Base-by-base conservation (phyloP, 2,797 vertebrate genomes). In the Bryconaethiops microstoma region DNA sequence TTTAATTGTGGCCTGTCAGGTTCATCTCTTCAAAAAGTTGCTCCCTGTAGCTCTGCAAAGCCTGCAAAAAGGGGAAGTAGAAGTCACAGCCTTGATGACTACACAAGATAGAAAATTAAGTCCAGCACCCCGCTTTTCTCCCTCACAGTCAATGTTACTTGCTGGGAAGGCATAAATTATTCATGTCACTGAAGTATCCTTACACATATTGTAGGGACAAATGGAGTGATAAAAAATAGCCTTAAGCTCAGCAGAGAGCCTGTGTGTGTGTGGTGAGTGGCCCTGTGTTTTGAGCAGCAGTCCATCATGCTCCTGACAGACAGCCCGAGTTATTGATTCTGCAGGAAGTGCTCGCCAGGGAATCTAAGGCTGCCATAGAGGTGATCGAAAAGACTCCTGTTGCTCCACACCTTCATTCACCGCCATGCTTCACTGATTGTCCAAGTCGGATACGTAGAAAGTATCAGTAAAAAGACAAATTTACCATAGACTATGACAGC, bases 301-400 rank as follows among this genome's bases (percentile, higher is more conserved):
- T 86, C 81, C 80, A 77, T 85, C 86, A 84, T 25, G 23, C 48
- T 52, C 50, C 54, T 84, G 84, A 83, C 81, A 78, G 82, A 82
- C 84, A 84, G 84, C n/a, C 62, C n/a, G 21, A 70, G 39, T 84
- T 87, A 86, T 86, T 82, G 84, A 86, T 87, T 84, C 76, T 78
- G 81, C 80, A 74, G 81, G 70, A 81, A 83, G 69, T 74, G 81
- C 79, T 79, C 69, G 39, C 80, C 81, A 75, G 79, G 81, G 76
- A 85, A 70, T 79, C 78, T 71, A 78, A 82, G 78, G 72, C 81
- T 79, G 79, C 81, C 76, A 63, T 67, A 50, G 81, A 81, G 85
- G 59, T 81, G 85, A 86, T 84, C 73, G 76, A 85, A 84, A 83
- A 78, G 68, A 60, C 74, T 85, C 86, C 79, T 85, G 78, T 85